Percentiles rank a stretch among this genome's conserved stretches.
Conservation (phyloP, 2,888 invertebrate genomes). For the Euplexia lucipara region DNA sequence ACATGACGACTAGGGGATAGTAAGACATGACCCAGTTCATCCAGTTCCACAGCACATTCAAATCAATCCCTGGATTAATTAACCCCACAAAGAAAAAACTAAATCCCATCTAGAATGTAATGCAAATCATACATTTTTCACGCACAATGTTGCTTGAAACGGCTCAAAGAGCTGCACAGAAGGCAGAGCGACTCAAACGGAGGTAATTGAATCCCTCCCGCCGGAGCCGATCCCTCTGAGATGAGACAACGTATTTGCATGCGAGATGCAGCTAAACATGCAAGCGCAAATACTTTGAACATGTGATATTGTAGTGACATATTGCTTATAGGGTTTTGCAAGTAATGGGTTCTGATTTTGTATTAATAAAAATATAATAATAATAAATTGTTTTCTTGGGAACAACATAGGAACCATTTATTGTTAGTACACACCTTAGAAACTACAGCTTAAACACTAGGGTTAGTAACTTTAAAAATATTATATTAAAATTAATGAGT, state of each 20-base stretch:
- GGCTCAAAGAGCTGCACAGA: slow-evolving; percentile 45
- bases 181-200: slow-evolving; percentile 63
- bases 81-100: slow-evolving; percentile 6
- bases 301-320: slow-evolving; percentile 41
- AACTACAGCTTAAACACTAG: no score
- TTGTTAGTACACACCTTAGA: no score
- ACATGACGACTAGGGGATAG: not conserved
- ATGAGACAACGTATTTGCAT: slow-evolving; percentile 72
- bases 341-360: slow-evolving; percentile 9
- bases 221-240: slow-evolving; percentile 68
- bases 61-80: slow-evolving; percentile 19
- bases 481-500: no score
- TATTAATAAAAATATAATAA: no score
- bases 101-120: slow-evolving; percentile 5
- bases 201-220: slow-evolving; percentile 75
- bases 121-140: slow-evolving; percentile 40
- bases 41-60: not conserved
- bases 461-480: no score
- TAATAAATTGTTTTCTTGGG: no score
- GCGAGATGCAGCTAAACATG: slow-evolving; percentile 68
- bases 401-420: no score
- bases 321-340: slow-evolving; percentile 14
- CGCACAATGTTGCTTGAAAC: slow-evolving; percentile 33
- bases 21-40: not conserved
- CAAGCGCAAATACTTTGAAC: slow-evolving; percentile 53